phyloP scores from a whole-genome alignment of 2,888 invertebrate genomes.

The Leptopilina myrica region DNA sequence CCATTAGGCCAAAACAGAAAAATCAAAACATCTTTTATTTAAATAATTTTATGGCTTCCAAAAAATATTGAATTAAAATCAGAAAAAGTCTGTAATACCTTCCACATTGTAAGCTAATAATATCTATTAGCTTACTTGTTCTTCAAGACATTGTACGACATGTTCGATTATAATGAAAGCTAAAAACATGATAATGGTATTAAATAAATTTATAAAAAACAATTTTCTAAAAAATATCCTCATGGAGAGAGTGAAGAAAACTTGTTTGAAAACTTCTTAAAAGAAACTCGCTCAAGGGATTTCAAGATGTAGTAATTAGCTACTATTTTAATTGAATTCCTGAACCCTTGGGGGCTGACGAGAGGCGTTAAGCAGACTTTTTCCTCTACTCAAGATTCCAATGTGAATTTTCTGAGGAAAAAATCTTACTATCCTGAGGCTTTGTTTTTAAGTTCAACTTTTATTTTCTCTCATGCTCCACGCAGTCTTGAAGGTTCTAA shows the following conservation, averaged over 20 bases:
- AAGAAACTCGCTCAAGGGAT: constrained; percentile 16
- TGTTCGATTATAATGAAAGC: too few relatives aligned
- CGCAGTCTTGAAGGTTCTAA: constrained; percentile 58
- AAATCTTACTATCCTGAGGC: constrained; percentile 41
- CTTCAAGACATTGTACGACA: too few relatives aligned
- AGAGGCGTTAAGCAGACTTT: constrained; percentile 62
- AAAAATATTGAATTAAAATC: too few relatives aligned
- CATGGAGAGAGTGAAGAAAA: not conserved
- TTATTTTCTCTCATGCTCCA: constrained; percentile 44
- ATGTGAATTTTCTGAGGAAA: constrained; percentile 64
- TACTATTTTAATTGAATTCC: constrained; percentile 52
- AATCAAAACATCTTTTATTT: too few relatives aligned
- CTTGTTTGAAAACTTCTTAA: constrained; percentile 19
- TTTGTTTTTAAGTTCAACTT: constrained; percentile 40
- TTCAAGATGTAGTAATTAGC: constrained; percentile 46
- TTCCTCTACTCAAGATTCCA: constrained; percentile 55
- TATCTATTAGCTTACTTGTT: too few relatives aligned
- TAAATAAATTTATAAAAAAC: not conserved
- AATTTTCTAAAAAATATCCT: not conserved
- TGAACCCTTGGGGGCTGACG: constrained; percentile 44
- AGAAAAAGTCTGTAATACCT: too few relatives aligned
- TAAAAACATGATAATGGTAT: not conserved
- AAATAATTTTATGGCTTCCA: too few relatives aligned
- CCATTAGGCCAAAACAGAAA: too few relatives aligned
- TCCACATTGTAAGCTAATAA: too few relatives aligned